A percentile compares a stretch with the other conserved stretches of the same genome.
Evolutionary conservation across 2,113 vertebrate genomes (phyloP).

Genomic region (Oxygymnocypris stewartii): DNA sequence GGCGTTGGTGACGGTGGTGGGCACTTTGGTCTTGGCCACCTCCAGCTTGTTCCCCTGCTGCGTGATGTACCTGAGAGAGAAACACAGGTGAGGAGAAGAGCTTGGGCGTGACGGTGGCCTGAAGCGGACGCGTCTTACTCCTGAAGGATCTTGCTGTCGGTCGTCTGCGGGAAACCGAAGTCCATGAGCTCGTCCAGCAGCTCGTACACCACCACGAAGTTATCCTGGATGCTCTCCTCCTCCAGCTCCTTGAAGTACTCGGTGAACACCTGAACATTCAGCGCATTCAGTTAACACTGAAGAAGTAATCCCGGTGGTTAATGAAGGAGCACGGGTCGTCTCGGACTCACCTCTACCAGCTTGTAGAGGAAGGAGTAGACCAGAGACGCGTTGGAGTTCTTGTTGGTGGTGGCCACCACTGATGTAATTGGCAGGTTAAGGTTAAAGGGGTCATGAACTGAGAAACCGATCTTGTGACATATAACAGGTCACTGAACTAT

Average conservation of each 20-base stretch:
- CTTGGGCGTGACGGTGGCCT: too few relatives aligned
- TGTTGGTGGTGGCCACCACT: constrained; percentile 92
- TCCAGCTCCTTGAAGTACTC: constrained; percentile 97
- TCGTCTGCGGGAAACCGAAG: constrained; percentile 95
- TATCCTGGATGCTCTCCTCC: constrained; percentile 94
- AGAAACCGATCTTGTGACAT: too few relatives aligned
- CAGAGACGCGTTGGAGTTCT: constrained; percentile 89
- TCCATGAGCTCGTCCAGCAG: constrained; percentile 95
- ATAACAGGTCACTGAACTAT: too few relatives aligned
- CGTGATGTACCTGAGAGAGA: constrained; percentile 84
- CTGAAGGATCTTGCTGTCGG: constrained; percentile 93
- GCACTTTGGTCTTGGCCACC: constrained; percentile 82
- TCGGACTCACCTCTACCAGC: constrained; percentile 83
- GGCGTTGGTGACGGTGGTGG: constrained; percentile 91
- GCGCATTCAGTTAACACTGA: background rate
- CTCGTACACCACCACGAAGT: constrained; percentile 93
- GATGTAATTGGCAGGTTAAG: constrained; percentile 70
- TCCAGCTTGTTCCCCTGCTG: constrained; percentile 90
- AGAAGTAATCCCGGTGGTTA: background rate
- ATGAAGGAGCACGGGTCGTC: background rate
- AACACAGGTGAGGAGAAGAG: background rate
- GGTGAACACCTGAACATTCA: constrained; percentile 81
- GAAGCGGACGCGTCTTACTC: constrained; percentile 77
- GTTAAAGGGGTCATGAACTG: constrained; percentile 25
- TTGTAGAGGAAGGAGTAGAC: constrained; percentile 94